These are phyloP conservation scores for Nesidiocoris tenuis DNA, from an alignment of 2,888 invertebrate genomes.

Conservation along the genomic window DNA sequence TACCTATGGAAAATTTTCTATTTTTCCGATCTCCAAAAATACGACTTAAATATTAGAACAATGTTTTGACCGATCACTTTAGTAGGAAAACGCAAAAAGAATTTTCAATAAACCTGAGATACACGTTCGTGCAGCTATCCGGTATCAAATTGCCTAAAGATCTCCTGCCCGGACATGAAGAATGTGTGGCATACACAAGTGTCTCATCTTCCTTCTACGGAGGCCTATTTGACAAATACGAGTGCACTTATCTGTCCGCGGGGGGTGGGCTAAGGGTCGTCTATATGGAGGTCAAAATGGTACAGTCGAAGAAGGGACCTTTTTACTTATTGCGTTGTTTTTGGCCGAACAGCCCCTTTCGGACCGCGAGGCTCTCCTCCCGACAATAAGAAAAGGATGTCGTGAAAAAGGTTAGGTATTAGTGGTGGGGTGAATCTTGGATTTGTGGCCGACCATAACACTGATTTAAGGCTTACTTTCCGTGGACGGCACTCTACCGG, in stretches of 20 bases:
- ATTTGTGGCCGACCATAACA: slow-evolving; percentile 45
- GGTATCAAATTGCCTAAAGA: no score
- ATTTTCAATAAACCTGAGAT: no score
- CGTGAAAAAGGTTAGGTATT: slow-evolving; percentile 15
- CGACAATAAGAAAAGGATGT: neutral
- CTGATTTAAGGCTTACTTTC: slow-evolving; percentile 43
- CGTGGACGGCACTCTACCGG: slow-evolving; percentile 25
- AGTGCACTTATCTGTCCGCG: slow-evolving; percentile 44
- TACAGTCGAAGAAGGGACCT: neutral
- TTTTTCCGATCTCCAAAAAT: no score
- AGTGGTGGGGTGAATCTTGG: slow-evolving; percentile 11
- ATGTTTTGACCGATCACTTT: no score
- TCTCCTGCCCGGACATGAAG: no score
- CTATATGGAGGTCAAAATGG: neutral
- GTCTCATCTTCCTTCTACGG: slow-evolving; percentile 20
- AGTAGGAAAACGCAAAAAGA: no score
- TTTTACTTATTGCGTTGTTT: slow-evolving; percentile 45
- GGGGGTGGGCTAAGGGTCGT: slow-evolving; percentile 26
- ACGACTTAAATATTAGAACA: no score
- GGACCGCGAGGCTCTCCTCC: neutral
- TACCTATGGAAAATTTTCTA: no score
- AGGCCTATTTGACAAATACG: slow-evolving; percentile 43
- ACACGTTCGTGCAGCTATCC: no score
- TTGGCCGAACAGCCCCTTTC: slow-evolving; percentile 14
- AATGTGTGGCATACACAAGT: slow-evolving; percentile 25